Evolutionary conservation across 2,888 invertebrate species (phyloP), one percentile per base, ranked within the genome.

Genomic region (Frankliniella intonsa): DNA sequence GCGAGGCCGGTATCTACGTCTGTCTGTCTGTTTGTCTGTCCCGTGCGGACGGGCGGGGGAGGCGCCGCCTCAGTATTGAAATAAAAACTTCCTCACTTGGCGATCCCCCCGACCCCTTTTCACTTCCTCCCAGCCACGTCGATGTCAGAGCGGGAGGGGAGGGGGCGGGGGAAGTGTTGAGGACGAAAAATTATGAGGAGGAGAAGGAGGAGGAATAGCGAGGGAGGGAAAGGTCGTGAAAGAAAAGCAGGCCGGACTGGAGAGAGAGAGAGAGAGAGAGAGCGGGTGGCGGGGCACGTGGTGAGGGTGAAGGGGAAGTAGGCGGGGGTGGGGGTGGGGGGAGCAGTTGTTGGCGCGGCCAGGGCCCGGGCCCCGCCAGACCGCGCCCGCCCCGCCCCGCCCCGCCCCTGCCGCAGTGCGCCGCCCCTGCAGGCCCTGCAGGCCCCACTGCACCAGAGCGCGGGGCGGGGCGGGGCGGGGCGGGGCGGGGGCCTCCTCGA

Each of bases 21-120:
- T 38, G 38, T 38, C 38, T 38, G 38, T 38, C 38, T 38, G 38
- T 38, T 5, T 38, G 38, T 38, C 38, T 38, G 38, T 38, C 5
- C 5, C 38, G 5, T 5, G 5, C 38, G 38, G 38, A 38, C 38
- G 38, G 38, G 38, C 38, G 5, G 27, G 82, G 81, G 82, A 81
- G 81, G 83, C 82, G 82, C 80, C 80, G 38, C 81, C 76, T 80
- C 25, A 3, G 69, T 25, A 76, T 76, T 22, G 22, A 76, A 76
- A 76, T 76, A 76, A 76, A 76, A 25, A 25, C 69, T 76, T 25
- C 69, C 69, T 25, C 25, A 22, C 69, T 2, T n/a, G 69, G 69
- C 9, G 55, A 55, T 55, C 55, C 14, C 55, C 19, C 3, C n/a
- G n/a, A n/a, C 38, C 38, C 38, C 38, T 5, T 5, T 38, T 38